These are phyloP conservation scores for Melanargia galathea DNA, from an alignment of 2,888 invertebrate genomes.

Conservation along the genomic window DNA sequence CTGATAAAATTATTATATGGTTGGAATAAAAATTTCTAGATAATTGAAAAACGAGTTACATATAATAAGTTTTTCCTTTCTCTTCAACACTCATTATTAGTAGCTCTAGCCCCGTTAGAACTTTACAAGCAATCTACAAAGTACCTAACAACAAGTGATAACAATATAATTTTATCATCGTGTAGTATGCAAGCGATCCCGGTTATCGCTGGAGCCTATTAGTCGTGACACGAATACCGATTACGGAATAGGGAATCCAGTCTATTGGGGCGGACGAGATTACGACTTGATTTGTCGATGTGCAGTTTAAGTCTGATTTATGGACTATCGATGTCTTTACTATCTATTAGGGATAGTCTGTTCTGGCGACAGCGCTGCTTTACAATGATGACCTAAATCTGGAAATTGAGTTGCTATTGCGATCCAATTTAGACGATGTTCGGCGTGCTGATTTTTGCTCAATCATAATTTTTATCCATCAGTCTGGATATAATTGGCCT, in stretches of 20 bases:
- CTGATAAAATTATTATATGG: too few species aligned
- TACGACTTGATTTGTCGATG: constrained; percentile 39
- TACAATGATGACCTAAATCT: background rate
- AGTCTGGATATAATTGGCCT: background rate
- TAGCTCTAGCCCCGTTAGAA: constrained; percentile 1
- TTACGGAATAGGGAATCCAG: constrained; percentile 30
- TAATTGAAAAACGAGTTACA: too few species aligned
- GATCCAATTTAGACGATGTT: background rate
- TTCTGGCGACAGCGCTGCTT: constrained; percentile 7
- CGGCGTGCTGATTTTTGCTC: background rate
- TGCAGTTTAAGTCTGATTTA: constrained; percentile 36
- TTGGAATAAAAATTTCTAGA: too few species aligned
- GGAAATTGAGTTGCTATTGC: background rate
- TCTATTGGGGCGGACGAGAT: constrained; percentile 35
- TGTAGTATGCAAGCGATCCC: constrained; percentile 20
- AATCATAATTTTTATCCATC: background rate
- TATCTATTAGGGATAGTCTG: constrained; percentile 16
- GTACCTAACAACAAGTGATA: constrained; percentile 15
- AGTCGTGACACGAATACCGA: constrained; percentile 33
- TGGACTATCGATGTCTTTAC: constrained; percentile 24
- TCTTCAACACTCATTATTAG: background rate
- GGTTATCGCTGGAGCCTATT: constrained; percentile 37
- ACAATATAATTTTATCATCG: constrained; percentile 25
- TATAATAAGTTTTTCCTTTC: background rate
- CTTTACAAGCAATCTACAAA: background rate